Conservation (phyloP, 2,797 vertebrate genomes). For the Gymnodraco acuticeps region DNA sequence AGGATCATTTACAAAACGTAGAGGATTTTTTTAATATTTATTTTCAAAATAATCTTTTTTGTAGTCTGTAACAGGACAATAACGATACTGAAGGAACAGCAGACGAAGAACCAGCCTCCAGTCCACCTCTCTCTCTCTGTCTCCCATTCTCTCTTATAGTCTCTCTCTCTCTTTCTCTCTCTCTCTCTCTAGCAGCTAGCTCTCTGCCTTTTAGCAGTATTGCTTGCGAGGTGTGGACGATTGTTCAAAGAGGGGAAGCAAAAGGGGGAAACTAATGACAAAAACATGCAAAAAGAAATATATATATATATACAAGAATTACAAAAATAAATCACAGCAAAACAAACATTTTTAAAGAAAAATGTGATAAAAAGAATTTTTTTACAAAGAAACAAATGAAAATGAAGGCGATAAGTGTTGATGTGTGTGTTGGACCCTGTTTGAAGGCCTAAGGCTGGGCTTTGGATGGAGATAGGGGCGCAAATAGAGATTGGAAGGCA, state of each 20-base stretch:
- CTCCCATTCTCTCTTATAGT: slow-evolving; percentile 32
- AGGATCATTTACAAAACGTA: slow-evolving; percentile 89
- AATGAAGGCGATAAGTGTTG: slow-evolving; percentile 44
- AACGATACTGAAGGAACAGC: slow-evolving; percentile 85
- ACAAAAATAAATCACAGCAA: slow-evolving; percentile 66
- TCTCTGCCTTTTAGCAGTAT: slow-evolving; percentile 86
- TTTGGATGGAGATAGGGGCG: slow-evolving; percentile 59
- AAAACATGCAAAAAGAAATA: slow-evolving; percentile 44
- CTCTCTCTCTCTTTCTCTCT: slow-evolving; percentile 52
- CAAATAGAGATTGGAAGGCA: slow-evolving; percentile 62
- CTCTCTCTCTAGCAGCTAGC: slow-evolving; percentile 85
- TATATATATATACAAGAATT: slow-evolving; percentile 6
- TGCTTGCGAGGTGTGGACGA: slow-evolving; percentile 83
- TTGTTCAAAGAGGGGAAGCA: slow-evolving; percentile 83
- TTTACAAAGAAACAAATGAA: slow-evolving; percentile 51
- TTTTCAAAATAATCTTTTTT: slow-evolving; percentile 86
- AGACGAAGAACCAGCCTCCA: slow-evolving; percentile 90
- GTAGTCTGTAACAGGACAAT: slow-evolving; percentile 84
- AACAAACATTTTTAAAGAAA: slow-evolving; percentile 50
- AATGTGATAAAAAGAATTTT: slow-evolving; percentile 30
- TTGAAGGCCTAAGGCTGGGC: slow-evolving; percentile 68
- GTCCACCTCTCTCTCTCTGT: slow-evolving; percentile 69
- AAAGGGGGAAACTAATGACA: slow-evolving; percentile 30
- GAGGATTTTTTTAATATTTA: slow-evolving; percentile 77
- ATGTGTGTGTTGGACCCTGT: slow-evolving; percentile 71